Evolutionary conservation across 2,113 vertebrate species (phyloP), one percentile per base, ranked within the genome.

Genomic region (Phaethon lepturus): DNA sequence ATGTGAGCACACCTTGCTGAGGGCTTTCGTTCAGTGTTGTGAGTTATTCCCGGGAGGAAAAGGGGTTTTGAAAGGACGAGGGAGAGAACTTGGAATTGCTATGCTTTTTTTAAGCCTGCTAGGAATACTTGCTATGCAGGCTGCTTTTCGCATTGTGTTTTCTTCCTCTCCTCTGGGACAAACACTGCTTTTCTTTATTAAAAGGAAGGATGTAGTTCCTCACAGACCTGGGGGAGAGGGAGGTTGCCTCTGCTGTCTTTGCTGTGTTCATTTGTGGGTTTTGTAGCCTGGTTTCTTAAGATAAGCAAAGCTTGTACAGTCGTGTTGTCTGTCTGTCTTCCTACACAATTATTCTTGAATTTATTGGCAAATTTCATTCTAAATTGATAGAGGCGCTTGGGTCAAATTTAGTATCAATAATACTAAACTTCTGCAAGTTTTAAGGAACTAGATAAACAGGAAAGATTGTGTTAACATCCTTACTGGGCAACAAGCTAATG

Each of bases 191-290:
- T 89, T 82, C 83, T 82, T 69, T 93, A 94, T 90, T 73, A 40
- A 85, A 89, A 91, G 91, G 94, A 95, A 97, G 92, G 97, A 96
- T 72, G 58, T 87, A 60, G 66, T 35, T 75, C 25, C 53, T 95
- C 77, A 69, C 47, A 92, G 81, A 53, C 69, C 40, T 50, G n/a
- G 49, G 47, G 38, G 50, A 83, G 68, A 92, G 35, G 53, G 72
- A 77, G 71, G 3, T 80, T 71, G 60, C 66, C 25, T 95, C 69
- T 87, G 62, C 53, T 60, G 22, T 64, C 58, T 89, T 85, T 91
- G 49, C 93, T 86, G 26, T 64, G 63, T 85, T 95, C 45, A 17
- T 91, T 90, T 76, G n/a, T 76, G 53, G 44, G 9, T 10, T 96
- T 95, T 4, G 5, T 88, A 84, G 66, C 53, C 93, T 96, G 92